Conservation (phyloP, 2,888 invertebrate species). For the Ophion ellenae region DNA sequence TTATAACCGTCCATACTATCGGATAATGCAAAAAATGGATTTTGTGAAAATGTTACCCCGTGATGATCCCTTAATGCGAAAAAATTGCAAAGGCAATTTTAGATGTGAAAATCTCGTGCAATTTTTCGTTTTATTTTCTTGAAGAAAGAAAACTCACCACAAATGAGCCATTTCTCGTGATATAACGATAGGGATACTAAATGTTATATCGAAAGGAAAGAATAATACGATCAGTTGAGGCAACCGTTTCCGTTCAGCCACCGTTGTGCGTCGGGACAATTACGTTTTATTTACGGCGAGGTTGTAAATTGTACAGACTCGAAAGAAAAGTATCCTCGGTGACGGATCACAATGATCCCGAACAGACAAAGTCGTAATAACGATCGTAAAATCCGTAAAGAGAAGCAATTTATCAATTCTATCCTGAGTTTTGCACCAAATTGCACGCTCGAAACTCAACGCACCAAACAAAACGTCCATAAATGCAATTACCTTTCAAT, state of each 20-base stretch:
- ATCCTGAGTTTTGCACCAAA: neutral
- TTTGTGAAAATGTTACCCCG: too few relatives aligned
- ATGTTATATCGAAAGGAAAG: neutral
- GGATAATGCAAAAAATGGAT: too few relatives aligned
- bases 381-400: slow-evolving; percentile 17
- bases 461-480: slow-evolving; percentile 34
- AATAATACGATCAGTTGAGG: slow-evolving; percentile 31
- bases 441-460: neutral
- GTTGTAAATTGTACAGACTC: slow-evolving; percentile 31
- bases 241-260: slow-evolving; percentile 37
- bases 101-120: neutral
- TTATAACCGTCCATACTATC: too few relatives aligned
- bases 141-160: slow-evolving; percentile 14
- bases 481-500: slow-evolving; percentile 26
- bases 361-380: slow-evolving; percentile 27
- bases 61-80: neutral
- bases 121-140: slow-evolving; percentile 1
- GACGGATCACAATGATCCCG: slow-evolving; percentile 13
- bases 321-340: neutral
- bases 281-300: slow-evolving; percentile 10
- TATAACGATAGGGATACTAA: slow-evolving; percentile 26
- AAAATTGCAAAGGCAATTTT: neutral
- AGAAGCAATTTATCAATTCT: slow-evolving; percentile 32
- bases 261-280: slow-evolving; percentile 32
- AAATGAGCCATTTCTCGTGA: slow-evolving; percentile 40